Base-by-base conservation (phyloP, 1,140 invertebrate species). In the Procambarus virginalis region DNA sequence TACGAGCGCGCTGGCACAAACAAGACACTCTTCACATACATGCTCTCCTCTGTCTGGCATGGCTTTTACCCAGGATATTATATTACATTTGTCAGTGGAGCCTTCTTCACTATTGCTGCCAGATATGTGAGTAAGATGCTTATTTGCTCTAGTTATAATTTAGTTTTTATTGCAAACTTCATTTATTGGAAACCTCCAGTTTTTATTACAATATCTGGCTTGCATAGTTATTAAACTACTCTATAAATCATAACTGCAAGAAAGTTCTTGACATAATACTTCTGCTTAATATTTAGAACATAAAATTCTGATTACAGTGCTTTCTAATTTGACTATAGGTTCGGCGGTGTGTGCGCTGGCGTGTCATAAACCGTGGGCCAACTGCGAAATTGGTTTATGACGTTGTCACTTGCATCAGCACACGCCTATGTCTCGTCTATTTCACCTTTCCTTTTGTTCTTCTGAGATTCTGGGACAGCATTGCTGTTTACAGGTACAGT, bases 51-150 rank as follows among this genome's bases (percentile, higher is more conserved):
- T 22, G 93, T 99, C 46, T 99, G 99, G 99, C 99, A 99, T 94
- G 99, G 97, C 85, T 99, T 99, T 94, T 98, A 99, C 94, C 98
- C 98, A 8, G 98, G 99, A 17, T 99, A 99, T 94, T 99, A 99
- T 94, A 93, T 99, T 64, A 98, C 98, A 1, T 99, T 99, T 94
- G 95, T 97, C 49, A 96, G 96, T 49, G 98, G 97, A 17, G 97
- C 97, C 0, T 92, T 99, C 2, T 97, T 98, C 93, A 99, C 98
- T 3, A 94, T 97, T 81, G 96, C 97, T 34, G 96, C 97, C 49
- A 95, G 98, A 95, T 94, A 95, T 89, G 97, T 97, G 94, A 95
- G 94, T 91, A 51, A 78, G 64, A 82, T 81, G 86, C 4, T 64
- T 20, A 64, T 64, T 64, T 64, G 20, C 60, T 64, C 60, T 64